These are phyloP conservation scores for Tretioscincus oriximinensis DNA, from an alignment of 2,113 vertebrate genomes.

Conservation along the genomic window DNA sequence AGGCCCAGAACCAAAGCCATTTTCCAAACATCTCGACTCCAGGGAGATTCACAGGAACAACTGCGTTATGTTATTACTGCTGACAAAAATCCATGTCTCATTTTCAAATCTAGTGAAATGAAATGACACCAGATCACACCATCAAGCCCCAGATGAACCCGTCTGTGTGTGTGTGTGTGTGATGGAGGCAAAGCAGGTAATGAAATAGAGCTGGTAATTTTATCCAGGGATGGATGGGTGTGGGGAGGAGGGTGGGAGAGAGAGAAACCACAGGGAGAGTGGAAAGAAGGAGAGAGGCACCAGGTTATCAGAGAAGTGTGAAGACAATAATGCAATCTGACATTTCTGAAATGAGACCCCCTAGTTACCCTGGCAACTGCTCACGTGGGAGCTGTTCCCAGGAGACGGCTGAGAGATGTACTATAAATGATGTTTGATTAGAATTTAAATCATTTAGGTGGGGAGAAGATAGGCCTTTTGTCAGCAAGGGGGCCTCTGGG, in stretches of 20 bases:
- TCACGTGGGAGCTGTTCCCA: constrained; percentile 87
- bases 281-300: constrained; percentile 69
- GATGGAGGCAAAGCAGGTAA: constrained; percentile 21
- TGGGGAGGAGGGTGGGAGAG: constrained; percentile 21
- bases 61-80: constrained; percentile 25
- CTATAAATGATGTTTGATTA: constrained; percentile 99
- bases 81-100: constrained; percentile 58
- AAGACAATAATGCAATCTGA: constrained; percentile 99
- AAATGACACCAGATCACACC: constrained; percentile 36
- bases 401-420: constrained; percentile 87
- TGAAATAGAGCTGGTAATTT: constrained; percentile 41
- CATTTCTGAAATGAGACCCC: constrained; percentile 99
- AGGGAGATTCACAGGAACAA: accelerated
- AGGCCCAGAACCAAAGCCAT: accelerated
- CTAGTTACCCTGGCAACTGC: constrained; percentile 95
- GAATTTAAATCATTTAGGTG: constrained; percentile 95
- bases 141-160: constrained; percentile 38
- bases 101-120: constrained; percentile 55
- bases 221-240: no score
- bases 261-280: constrained; percentile 29
- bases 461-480: constrained; percentile 86
- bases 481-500: constrained; percentile 71
- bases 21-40: accelerated
- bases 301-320: constrained; percentile 94
- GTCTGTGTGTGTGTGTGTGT: no score